Conservation (phyloP, 2,797 vertebrate genomes). For the Orientallactaga sibirica region DNA sequence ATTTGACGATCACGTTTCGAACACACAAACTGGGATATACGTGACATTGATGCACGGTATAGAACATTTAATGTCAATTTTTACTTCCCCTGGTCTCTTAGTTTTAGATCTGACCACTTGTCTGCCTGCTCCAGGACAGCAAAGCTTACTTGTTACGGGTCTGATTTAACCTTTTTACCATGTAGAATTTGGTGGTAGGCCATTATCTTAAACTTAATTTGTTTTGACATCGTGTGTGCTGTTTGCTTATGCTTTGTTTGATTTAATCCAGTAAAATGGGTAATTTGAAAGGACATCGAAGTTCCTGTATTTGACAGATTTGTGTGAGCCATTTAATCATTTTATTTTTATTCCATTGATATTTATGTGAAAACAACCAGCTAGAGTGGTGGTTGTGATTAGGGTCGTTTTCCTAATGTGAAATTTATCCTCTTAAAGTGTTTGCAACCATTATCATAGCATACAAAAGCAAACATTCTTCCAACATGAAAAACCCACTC, state of each 20-base stretch:
- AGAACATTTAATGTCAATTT: neutral
- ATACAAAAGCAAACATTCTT: constrained; percentile 61
- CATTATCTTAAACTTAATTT: neutral
- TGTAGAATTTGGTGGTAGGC: constrained; percentile 11
- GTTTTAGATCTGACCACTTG: neutral
- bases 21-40: neutral
- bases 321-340: neutral
- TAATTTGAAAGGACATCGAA: constrained; percentile 33
- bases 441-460: constrained; percentile 41
- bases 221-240: neutral
- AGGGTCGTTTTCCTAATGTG: constrained; percentile 68
- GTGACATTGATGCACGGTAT: neutral
- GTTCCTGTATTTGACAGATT: neutral
- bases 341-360: constrained; percentile 35
- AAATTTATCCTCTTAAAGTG: constrained; percentile 50
- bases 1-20: neutral
- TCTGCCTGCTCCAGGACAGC: neutral
- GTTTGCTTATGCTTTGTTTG: constrained; percentile 33
- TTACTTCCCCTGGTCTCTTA: neutral
- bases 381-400: constrained; percentile 54
- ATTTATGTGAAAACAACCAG: constrained; percentile 34
- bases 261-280: constrained; percentile 19
- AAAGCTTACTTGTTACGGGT: neutral
- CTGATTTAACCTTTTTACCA: neutral
- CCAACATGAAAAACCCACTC: constrained; percentile 55